Evolutionary conservation across 2,888 invertebrate genomes (phyloP).

Genomic region (Tenodera sinensis): DNA sequence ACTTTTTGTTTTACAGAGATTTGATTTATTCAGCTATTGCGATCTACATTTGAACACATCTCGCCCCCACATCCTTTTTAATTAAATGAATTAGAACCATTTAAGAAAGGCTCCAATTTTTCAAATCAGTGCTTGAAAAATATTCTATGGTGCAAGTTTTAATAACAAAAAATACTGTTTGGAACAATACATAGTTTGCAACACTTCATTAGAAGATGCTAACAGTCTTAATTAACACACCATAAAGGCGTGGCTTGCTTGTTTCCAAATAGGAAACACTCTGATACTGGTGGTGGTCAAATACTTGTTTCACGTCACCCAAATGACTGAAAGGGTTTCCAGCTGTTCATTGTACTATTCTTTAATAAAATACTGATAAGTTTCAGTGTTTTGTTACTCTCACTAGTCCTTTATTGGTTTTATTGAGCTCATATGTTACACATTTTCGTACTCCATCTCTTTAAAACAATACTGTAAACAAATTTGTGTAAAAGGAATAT

Average conservation of each 20-base stretch:
- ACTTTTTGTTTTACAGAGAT: neutral
- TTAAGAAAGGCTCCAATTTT: neutral
- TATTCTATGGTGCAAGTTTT: neutral
- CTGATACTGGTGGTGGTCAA: neutral
- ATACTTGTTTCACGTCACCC: neutral
- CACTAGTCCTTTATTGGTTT: neutral
- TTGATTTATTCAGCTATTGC: constrained; percentile 3
- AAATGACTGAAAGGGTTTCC: neutral
- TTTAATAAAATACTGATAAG: constrained; percentile 2
- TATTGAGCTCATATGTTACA: neutral
- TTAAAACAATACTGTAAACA: neutral
- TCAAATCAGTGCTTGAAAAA: neutral
- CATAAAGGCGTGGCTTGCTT: neutral
- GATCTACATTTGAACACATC: neutral
- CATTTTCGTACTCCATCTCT: neutral
- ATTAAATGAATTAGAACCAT: neutral
- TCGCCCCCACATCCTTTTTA: constrained; percentile 12
- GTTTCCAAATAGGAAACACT: neutral
- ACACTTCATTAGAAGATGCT: neutral
- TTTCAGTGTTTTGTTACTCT: neutral
- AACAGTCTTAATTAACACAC: neutral
- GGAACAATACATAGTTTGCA: neutral
- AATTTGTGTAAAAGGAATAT: neutral
- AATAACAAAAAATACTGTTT: neutral
- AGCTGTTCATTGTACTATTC: neutral